These are phyloP conservation scores for Stratiolaelaps scimitus DNA, from an alignment of 1,140 invertebrate species.

Conservation along the genomic window DNA sequence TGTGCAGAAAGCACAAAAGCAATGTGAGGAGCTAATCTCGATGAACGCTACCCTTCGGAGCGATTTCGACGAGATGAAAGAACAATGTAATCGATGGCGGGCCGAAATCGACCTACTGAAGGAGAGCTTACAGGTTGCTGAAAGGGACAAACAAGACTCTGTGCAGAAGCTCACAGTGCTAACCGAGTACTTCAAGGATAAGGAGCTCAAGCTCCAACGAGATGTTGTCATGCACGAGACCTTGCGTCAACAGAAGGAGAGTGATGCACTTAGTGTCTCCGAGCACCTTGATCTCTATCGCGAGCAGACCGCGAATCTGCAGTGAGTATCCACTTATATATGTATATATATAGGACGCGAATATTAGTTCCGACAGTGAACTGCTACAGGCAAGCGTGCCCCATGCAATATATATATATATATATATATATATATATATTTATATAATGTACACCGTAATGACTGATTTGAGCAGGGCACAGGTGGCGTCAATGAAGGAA, in stretches of 20 bases:
- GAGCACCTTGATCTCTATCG: slow-evolving; percentile 27
- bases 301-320: slow-evolving; percentile 29
- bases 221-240: slow-evolving; percentile 34
- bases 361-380: too few species aligned
- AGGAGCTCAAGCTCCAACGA: slow-evolving; percentile 33
- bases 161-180: slow-evolving; percentile 32
- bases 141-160: slow-evolving; percentile 29
- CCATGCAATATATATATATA: too few species aligned
- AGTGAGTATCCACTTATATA: too few species aligned
- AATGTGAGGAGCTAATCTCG: slow-evolving; percentile 27
- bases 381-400: too few species aligned
- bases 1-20: neutral
- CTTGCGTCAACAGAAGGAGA: slow-evolving; percentile 33
- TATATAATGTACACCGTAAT: too few species aligned
- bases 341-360: too few species aligned
- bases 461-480: slow-evolving; percentile 24
- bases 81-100: slow-evolving; percentile 11
- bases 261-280: slow-evolving; percentile 31
- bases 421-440: too few species aligned
- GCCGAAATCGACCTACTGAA: slow-evolving; percentile 29
- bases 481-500: slow-evolving; percentile 46
- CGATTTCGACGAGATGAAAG: slow-evolving; percentile 17
- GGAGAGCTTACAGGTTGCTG: slow-evolving; percentile 29
- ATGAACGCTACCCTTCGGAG: slow-evolving; percentile 25
- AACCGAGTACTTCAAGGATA: slow-evolving; percentile 35